Percentiles rank a stretch among this genome's conserved stretches.
These are phyloP conservation scores for Drosophila willistoni DNA, from an alignment of 1,140 invertebrate species.

Conservation along the genomic window DNA sequence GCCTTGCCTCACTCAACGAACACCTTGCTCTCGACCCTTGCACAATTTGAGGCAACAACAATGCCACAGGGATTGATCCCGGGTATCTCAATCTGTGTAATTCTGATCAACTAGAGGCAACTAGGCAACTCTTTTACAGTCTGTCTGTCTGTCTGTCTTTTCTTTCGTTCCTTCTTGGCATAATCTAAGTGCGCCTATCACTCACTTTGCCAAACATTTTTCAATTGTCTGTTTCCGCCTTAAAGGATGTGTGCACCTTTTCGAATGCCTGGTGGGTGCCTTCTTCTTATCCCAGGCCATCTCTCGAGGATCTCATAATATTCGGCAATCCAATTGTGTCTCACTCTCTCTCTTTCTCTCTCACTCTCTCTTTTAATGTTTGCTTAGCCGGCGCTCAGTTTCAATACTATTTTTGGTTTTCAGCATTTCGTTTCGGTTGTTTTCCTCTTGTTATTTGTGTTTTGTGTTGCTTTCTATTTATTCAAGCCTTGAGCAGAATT, in stretches of 20 bases:
- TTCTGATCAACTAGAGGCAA: slow-evolving; percentile 1
- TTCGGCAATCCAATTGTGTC: slow-evolving; percentile 74
- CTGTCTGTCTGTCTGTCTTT: neutral
- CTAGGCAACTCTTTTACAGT: neutral
- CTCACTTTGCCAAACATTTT: slow-evolving; percentile 10
- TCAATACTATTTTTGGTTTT: neutral
- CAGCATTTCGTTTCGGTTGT: neutral
- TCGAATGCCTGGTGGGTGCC: slow-evolving; percentile 14
- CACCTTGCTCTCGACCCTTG: slow-evolving; percentile 42
- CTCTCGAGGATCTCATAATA: slow-evolving; percentile 50
- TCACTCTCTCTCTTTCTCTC: neutral
- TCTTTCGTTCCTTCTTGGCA: neutral
- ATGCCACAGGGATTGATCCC: neutral
- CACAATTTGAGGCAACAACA: slow-evolving; percentile 52
- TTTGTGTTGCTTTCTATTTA: slow-evolving; percentile 47
- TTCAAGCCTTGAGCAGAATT: slow-evolving; percentile 49
- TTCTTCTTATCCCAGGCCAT: slow-evolving; percentile 15
- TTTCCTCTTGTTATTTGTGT: neutral
- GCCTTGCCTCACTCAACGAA: slow-evolving; percentile 19
- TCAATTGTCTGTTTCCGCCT: slow-evolving; percentile 53
- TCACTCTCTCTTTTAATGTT: slow-evolving; percentile 30
- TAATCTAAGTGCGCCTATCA: slow-evolving; percentile 14
- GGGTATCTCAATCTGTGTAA: neutral
- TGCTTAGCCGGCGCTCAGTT: slow-evolving; percentile 62
- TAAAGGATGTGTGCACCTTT: slow-evolving; percentile 44